Base-by-base conservation (phyloP, 2,888 invertebrate species). In the Ichneumoninae sp. region DNA sequence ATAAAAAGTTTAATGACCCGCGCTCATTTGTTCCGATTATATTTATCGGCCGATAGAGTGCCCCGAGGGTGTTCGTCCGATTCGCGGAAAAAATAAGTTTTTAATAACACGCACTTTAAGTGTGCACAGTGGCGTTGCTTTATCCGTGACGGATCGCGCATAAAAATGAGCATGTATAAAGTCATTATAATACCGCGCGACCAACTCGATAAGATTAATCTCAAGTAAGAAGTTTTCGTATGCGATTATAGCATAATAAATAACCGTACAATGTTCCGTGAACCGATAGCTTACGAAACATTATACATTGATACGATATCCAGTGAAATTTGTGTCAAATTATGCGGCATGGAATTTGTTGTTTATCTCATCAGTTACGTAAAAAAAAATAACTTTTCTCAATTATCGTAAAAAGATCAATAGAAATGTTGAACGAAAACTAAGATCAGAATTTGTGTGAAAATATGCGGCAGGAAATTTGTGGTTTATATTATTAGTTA, bases 101-200 rank as follows among this genome's bases (percentile, higher is more conserved):
- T 36, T 26, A 19, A 69, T 10, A 50, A 13, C 8, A 40, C 16
- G 22, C 26, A 30, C 19, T 22, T 76, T 44, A 13, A 65, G 16
- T 79, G 66, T 80, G 16, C 40, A 66, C 40, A 57, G 65, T 80
- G 71, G 60, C 50, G 36, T 75, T 22, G n/a, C 6, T 69, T 66
- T 22, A 78, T 74, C 54, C 50, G 76, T 75, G 69, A 63, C 30
- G 60, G 70, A 57, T 30, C 73, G 60, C 26, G 8, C 47, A 82
- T 52, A 19, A 84, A 83, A 86, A 93, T 93, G 93, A 81, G 90
- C 63, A 44, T 85, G 54, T 92, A 90, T 66, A 91, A 90, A 89
- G 85, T 91, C 47, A 90, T 93, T 36, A 88, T 92, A 68, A 89
- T 92, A 74, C 89, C 92, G 6, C 87, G 86, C 13, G 91, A 92